A percentile compares a stretch with the other conserved stretches of the same genome.
Conservation (phyloP, 2,797 vertebrate genomes). For the Echeneis naucrates region DNA sequence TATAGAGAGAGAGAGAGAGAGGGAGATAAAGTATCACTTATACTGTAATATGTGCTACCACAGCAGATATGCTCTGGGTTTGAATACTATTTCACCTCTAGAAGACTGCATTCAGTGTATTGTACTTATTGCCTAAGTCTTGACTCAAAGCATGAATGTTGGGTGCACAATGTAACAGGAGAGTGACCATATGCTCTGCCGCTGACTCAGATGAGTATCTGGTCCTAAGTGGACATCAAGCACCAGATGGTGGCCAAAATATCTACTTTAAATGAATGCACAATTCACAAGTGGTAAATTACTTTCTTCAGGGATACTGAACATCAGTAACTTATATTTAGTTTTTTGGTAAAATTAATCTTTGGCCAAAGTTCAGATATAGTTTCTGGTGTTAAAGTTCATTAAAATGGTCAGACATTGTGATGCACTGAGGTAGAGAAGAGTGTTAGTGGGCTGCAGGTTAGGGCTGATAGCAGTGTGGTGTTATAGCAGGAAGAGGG, state of each 20-base stretch:
- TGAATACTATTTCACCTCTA: neutral
- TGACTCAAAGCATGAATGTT: constrained; percentile 3
- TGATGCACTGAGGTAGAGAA: constrained; percentile 26
- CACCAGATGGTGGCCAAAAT: constrained; percentile 24
- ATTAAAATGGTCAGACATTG: constrained; percentile 33
- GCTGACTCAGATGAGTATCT: constrained; percentile 39
- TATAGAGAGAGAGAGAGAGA: constrained; percentile 3
- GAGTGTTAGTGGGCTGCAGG: constrained; percentile 20
- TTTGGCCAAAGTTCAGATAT: constrained; percentile 22
- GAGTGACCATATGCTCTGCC: constrained; percentile 20
- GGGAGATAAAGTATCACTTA: neutral
- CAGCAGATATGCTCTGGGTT: neutral
- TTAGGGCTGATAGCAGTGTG: constrained; percentile 23
- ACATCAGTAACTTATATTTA: too few species aligned
- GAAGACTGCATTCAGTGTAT: neutral
- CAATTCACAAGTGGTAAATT: constrained; percentile 22
- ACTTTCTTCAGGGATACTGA: neutral
- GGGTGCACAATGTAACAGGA: constrained; percentile 21
- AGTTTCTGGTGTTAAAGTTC: constrained; percentile 43
- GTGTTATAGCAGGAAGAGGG: constrained; percentile 57
- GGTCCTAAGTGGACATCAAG: constrained; percentile 31
- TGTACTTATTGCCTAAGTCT: constrained; percentile 1
- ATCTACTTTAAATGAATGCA: constrained; percentile 25
- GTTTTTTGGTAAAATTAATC: constrained; percentile 19
- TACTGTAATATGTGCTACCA: neutral